phyloP scores from a whole-genome alignment of 2,113 vertebrate species.

The Aptenodytes patagonicus region DNA sequence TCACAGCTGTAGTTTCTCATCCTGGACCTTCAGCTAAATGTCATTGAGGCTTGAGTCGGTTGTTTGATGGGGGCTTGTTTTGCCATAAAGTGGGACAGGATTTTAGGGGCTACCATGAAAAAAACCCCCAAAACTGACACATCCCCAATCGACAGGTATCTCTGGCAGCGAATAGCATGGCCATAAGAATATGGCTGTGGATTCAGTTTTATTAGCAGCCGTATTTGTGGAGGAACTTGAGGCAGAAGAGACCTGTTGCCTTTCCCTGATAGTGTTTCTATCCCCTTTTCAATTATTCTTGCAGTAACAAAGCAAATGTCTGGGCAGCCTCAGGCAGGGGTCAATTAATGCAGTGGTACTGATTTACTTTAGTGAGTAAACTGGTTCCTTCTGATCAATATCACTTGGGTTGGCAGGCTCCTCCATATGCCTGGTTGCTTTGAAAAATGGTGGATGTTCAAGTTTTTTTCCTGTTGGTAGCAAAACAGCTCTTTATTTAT shows the following conservation, averaged over 20 bases:
- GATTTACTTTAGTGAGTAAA: too few relatives aligned
- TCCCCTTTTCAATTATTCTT: neutral
- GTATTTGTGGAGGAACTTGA: neutral
- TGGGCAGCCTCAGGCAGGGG: neutral
- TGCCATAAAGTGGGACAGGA: accelerated
- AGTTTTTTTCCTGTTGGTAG: neutral
- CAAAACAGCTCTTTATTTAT: neutral
- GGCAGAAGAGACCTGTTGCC: neutral
- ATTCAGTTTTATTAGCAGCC: neutral
- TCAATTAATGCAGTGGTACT: accelerated
- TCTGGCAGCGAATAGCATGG: too few relatives aligned
- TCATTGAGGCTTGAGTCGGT: neutral
- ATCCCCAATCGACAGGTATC: accelerated
- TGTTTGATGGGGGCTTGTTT: neutral
- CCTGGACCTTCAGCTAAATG: neutral
- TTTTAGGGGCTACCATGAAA: neutral
- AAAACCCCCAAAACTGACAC: neutral
- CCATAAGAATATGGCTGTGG: accelerated
- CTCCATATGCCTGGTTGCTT: neutral
- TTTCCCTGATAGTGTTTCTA: neutral
- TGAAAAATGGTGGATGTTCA: neutral
- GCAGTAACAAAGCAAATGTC: neutral
- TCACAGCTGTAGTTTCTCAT: neutral
- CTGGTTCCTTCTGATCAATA: neutral
- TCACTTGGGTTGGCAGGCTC: neutral